Percentiles rank a stretch among this genome's conserved stretches.
Conservation (phyloP, 2,888 invertebrate species). For the Fragum whitleyi region DNA sequence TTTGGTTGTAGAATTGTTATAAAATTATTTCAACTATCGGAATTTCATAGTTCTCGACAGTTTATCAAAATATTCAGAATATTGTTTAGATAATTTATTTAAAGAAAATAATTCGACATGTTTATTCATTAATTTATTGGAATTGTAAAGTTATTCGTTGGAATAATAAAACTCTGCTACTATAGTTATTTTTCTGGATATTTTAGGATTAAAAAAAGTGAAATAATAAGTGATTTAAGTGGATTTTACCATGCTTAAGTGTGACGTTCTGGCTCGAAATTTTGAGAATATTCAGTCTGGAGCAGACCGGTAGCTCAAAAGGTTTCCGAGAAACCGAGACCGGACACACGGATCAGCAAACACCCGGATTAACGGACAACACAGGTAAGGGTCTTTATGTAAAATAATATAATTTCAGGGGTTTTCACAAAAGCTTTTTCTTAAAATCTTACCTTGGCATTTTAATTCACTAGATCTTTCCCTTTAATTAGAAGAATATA, state of each 20-base stretch:
- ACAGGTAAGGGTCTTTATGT: background rate
- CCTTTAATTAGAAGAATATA: no score
- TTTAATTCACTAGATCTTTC: no score
- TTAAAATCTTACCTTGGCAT: no score
- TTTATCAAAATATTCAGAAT: background rate
- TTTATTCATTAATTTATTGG: background rate
- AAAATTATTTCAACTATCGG: background rate
- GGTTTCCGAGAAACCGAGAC: constrained; percentile 5
- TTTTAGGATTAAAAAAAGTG: background rate
- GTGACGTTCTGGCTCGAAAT: background rate
- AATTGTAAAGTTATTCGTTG: background rate
- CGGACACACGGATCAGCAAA: background rate
- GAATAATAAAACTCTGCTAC: background rate
- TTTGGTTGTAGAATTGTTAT: constrained; percentile 6
- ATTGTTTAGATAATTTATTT: background rate
- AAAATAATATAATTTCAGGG: no score
- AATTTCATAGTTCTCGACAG: background rate
- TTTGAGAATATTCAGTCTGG: constrained; percentile 3
- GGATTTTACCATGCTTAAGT: constrained; percentile 6
- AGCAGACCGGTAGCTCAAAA: background rate
- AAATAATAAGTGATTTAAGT: background rate
- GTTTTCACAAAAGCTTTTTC: no score
- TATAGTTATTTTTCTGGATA: background rate
- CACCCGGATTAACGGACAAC: constrained; percentile 3
- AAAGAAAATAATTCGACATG: background rate